These are phyloP conservation scores for Polypedilum vanderplanki DNA, from an alignment of 1,140 invertebrate genomes.

Conservation along the genomic window DNA sequence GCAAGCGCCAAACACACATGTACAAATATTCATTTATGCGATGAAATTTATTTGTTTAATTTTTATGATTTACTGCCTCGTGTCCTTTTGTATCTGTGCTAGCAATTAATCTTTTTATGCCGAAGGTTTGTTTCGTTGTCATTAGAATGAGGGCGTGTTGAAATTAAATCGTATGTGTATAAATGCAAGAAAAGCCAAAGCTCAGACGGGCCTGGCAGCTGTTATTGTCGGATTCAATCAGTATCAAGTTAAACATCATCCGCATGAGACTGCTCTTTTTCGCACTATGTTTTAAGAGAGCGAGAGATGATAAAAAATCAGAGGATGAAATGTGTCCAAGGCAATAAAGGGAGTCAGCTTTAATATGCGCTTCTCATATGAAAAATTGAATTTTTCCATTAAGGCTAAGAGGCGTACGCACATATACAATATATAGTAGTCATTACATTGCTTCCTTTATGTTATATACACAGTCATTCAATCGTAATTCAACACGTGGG, in stretches of 20 bases:
- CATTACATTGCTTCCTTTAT: not conserved
- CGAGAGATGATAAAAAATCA: not conserved
- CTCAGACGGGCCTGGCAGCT: not conserved
- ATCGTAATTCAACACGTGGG: not conserved
- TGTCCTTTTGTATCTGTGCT: too few relatives aligned
- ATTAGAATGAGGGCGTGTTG: too few relatives aligned
- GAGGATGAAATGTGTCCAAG: constrained; percentile 1
- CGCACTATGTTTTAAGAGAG: not conserved
- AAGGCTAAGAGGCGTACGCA: not conserved
- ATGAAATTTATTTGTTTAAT: too few relatives aligned
- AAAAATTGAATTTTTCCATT: constrained; percentile 13
- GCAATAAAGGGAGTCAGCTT: not conserved
- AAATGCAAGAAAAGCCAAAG: not conserved
- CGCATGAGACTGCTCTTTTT: not conserved
- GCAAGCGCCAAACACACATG: too few relatives aligned
- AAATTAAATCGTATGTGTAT: not conserved
- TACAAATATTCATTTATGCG: too few relatives aligned
- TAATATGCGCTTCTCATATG: not conserved
- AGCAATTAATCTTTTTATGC: too few relatives aligned
- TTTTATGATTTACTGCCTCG: too few relatives aligned
- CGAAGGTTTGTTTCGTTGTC: too few relatives aligned
- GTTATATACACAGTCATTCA: not conserved
- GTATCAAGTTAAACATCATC: not conserved
- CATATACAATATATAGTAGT: not conserved
- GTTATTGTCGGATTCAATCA: constrained; percentile 10